Conservation (phyloP, 2,888 invertebrate genomes). For the Trissolcus brochymenae region DNA sequence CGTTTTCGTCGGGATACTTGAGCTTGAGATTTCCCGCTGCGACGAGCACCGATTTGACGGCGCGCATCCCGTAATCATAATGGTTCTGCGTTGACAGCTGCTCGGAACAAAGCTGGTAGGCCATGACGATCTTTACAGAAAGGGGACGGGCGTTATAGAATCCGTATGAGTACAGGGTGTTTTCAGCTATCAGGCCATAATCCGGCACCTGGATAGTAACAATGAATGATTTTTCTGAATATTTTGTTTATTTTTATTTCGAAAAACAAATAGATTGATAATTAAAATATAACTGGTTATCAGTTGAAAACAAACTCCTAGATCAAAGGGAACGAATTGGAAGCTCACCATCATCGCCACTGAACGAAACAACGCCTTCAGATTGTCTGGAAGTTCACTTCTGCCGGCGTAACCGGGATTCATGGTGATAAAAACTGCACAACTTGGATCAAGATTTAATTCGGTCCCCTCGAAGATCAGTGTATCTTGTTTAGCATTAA, state of each 20-base stretch:
- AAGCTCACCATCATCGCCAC: slow-evolving; percentile 81
- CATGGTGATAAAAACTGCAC: slow-evolving; percentile 81
- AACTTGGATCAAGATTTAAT: slow-evolving; percentile 78
- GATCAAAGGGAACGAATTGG: not conserved
- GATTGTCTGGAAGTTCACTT: slow-evolving; percentile 80
- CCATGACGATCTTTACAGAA: slow-evolving; percentile 82
- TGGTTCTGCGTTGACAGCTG: slow-evolving; percentile 82
- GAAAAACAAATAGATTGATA: no score
- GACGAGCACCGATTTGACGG: slow-evolving; percentile 81
- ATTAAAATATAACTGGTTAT: no score
- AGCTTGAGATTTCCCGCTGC: slow-evolving; percentile 82
- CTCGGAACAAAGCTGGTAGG: slow-evolving; percentile 81
- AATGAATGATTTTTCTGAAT: no score
- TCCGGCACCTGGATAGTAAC: slow-evolving; percentile 80
- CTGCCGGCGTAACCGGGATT: slow-evolving; percentile 80
- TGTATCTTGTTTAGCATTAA: slow-evolving; percentile 75
- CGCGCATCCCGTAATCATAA: slow-evolving; percentile 84
- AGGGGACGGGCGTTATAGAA: slow-evolving; percentile 80
- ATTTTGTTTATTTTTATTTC: no score
- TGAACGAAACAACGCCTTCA: slow-evolving; percentile 80
- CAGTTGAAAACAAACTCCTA: no score
- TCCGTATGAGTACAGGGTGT: slow-evolving; percentile 81
- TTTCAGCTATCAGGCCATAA: slow-evolving; percentile 81
- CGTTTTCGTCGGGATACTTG: slow-evolving; percentile 80
- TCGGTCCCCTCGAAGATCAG: slow-evolving; percentile 80